A percentile compares a stretch with the other conserved stretches of the same genome.
Conservation (phyloP, 2,797 vertebrate species). For the Emydoidea blandingii region DNA sequence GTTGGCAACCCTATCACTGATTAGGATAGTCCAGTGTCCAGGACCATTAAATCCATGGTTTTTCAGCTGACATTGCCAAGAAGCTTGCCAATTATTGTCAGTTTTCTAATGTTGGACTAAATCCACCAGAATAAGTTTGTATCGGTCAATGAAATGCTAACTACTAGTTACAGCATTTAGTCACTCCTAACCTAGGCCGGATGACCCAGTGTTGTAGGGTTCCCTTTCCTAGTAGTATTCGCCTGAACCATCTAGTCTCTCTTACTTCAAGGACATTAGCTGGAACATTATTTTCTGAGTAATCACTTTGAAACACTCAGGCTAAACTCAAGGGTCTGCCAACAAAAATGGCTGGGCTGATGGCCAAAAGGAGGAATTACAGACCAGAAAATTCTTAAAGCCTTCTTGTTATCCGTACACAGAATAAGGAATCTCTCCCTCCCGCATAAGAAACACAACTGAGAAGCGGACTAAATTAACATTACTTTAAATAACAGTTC, state of each 20-base stretch:
- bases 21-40: neutral
- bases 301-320: neutral
- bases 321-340: neutral
- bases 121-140: neutral
- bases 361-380: neutral
- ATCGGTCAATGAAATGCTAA: neutral
- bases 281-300: neutral
- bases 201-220: neutral
- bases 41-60: neutral
- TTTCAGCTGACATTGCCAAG: neutral
- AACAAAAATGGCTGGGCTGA: neutral
- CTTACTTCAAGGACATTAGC: neutral
- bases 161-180: neutral
- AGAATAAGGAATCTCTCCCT: neutral
- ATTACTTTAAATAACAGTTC: neutral
- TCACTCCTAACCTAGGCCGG: neutral
- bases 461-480: neutral
- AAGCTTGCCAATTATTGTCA: neutral
- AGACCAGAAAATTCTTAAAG: neutral
- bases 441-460: neutral
- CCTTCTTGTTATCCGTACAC: neutral
- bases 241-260: neutral
- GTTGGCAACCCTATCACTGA: neutral
- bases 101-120: neutral
- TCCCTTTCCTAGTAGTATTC: neutral